These are phyloP conservation scores for Hyaena hyaena DNA, from an alignment of 2,113 vertebrate species.

Conservation along the genomic window DNA sequence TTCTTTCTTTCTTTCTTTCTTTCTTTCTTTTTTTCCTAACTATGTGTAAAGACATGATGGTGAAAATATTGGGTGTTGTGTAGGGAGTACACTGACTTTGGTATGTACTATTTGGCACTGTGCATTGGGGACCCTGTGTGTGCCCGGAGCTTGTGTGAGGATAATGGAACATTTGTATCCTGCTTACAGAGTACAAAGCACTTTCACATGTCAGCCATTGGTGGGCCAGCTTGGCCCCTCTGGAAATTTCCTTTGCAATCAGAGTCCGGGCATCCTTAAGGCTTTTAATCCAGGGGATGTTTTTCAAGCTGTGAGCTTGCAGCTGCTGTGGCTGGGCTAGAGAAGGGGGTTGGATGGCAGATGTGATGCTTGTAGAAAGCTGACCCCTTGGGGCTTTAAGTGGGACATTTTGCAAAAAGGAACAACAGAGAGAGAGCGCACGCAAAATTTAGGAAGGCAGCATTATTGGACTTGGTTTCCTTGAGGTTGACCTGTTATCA, in stretches of 20 bases:
- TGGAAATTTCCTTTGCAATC: conserved; percentile 79
- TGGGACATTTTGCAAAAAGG: conserved; percentile 62
- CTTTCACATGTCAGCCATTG: conserved; percentile 75
- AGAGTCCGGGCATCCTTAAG: conserved; percentile 72
- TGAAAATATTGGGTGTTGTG: not conserved
- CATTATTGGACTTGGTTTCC: conserved; percentile 53
- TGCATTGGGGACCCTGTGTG: not conserved
- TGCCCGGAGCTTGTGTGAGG: conserved; percentile 31
- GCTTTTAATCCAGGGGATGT: conserved; percentile 73
- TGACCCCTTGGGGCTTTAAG: conserved; percentile 63
- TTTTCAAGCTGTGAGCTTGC: conserved; percentile 67
- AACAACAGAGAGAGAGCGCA: not conserved
- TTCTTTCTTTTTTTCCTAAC: not conserved
- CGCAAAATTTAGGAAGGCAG: conserved; percentile 2
- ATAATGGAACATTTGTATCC: conserved; percentile 65
- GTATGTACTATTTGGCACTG: not conserved
- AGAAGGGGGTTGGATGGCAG: conserved; percentile 57
- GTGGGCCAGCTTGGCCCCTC: conserved; percentile 72
- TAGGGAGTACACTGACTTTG: not conserved
- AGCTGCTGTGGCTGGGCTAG: conserved; percentile 55
- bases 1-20: not conserved
- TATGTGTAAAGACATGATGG: not conserved
- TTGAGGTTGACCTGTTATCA: conserved; percentile 36
- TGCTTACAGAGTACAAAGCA: conserved; percentile 67
- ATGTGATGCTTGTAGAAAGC: conserved; percentile 65